Base-by-base conservation (phyloP, 2,797 vertebrate genomes). In the Amazona ochrocephala region DNA sequence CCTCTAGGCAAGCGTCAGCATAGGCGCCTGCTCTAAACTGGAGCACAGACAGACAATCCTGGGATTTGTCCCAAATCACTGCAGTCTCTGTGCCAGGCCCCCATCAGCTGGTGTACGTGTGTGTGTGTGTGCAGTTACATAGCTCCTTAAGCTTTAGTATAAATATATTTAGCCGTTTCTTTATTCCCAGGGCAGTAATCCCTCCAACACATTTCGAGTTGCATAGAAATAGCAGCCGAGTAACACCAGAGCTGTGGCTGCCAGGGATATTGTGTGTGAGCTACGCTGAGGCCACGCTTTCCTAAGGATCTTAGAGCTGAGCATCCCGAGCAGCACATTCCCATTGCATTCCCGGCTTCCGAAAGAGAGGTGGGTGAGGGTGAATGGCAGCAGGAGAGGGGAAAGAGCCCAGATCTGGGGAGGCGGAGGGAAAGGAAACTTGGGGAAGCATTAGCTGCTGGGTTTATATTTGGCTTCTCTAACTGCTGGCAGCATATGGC, bases 11-110 rank as follows among this genome's bases (percentile, higher is more conserved):
- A 64, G 71, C 87, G 0, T 2, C 67, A 82, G 90, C 89, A 97
- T 77, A 67, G 76, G 58, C 94, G 21, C 92, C 30, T 4, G 66
- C 94, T 96, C 73, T 54, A 92, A 95, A 95, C 83, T 89, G 29
- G 95, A 96, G 91, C 95, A 93, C 82, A 45, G 90, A 32, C 75
- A 90, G 76, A 79, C 93, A 96, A 96, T 94, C 95, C 91, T 84
- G 89, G 95, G 94, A 96, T 97, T 93, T 97, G 94, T 95, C 96
- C 96, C 95, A 96, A 94, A 97, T 95, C 87, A 11, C 93, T 39
- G 91, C 94, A 89, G 86, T 48, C 80, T 89, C 92, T 24, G 87
- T 88, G 96, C 91, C 95, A 96, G 92, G 84, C 47, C 93, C 76
- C 58, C 88, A 2, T 90, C 94, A 54, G 94, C 94, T 89, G 93